Evolutionary conservation across 2,797 vertebrate species (phyloP).

Genomic region (Dromococcyx pavoninus): DNA sequence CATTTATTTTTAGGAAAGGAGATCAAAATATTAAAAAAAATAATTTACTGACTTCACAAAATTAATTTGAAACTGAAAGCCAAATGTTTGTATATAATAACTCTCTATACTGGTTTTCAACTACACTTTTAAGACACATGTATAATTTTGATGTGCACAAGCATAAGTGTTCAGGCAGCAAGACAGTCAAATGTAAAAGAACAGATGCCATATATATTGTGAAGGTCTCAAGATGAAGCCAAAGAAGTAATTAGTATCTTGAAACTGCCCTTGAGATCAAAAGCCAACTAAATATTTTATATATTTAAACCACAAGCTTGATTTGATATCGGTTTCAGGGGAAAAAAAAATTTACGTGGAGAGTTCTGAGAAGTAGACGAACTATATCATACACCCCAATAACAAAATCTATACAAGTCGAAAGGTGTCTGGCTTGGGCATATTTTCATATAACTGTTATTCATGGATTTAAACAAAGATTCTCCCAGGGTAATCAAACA

Average conservation of each 20-base stretch:
- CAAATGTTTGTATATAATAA: not conserved
- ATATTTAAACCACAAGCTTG: not conserved
- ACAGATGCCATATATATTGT: not conserved
- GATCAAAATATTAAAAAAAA: not conserved
- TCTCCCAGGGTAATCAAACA: slow-evolving; percentile 62
- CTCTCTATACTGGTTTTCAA: not conserved
- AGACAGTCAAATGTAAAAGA: not conserved
- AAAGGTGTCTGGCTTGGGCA: slow-evolving; percentile 56
- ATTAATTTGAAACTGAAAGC: not conserved
- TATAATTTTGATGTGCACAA: not conserved
- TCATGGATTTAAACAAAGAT: slow-evolving; percentile 62
- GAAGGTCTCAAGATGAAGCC: not conserved
- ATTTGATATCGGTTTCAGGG: not conserved
- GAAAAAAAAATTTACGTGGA: not conserved
- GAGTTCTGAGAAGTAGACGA: not conserved
- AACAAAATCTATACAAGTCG: slow-evolving; percentile 21
- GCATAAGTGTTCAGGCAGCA: not conserved
- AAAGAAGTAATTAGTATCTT: not conserved
- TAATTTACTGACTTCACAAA: not conserved
- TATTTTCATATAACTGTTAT: slow-evolving; percentile 59
- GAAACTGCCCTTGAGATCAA: not conserved
- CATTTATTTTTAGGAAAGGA: not conserved
- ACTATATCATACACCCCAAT: not conserved
- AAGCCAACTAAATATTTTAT: not conserved
- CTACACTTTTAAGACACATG: not conserved